These are phyloP conservation scores for Chrysaora quinquecirrha DNA, from an alignment of 30 jellyfish, hydroid and myxozoan species.

Conservation along the genomic window DNA sequence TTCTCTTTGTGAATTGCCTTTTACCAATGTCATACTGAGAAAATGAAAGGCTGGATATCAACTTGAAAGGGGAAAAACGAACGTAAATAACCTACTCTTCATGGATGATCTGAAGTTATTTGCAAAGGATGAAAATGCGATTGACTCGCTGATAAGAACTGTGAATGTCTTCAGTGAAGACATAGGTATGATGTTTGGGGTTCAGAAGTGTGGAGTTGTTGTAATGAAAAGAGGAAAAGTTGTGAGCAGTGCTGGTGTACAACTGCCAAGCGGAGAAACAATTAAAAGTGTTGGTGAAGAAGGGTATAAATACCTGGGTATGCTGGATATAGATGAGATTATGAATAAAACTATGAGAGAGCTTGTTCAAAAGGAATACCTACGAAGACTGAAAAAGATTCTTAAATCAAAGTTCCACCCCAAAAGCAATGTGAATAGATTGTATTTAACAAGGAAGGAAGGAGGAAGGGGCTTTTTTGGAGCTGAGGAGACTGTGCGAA, in stretches of 20 bases:
- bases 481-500: background rate
- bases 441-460: background rate
- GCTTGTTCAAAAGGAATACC: background rate
- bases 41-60: background rate
- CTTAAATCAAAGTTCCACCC: slow-evolving; percentile 17
- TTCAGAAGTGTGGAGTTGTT: slow-evolving; percentile 22
- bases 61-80: background rate
- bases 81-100: slow-evolving; percentile 15
- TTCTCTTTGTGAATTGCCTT: background rate
- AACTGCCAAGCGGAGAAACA: slow-evolving; percentile 10
- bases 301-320: background rate
- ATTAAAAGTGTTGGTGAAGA: slow-evolving; percentile 6
- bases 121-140: slow-evolving; percentile 20
- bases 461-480: background rate
- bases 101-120: slow-evolving; percentile 38
- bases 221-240: slow-evolving; percentile 40
- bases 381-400: background rate
- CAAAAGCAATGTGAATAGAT: background rate
- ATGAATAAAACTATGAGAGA: slow-evolving; percentile 5
- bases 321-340: slow-evolving; percentile 17
- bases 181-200: slow-evolving; percentile 37
- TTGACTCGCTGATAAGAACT: slow-evolving; percentile 7
- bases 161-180: slow-evolving; percentile 22
- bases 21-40: background rate
- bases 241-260: background rate